Conservation (phyloP, 2,797 vertebrate genomes). For the Ceryle rudis region DNA sequence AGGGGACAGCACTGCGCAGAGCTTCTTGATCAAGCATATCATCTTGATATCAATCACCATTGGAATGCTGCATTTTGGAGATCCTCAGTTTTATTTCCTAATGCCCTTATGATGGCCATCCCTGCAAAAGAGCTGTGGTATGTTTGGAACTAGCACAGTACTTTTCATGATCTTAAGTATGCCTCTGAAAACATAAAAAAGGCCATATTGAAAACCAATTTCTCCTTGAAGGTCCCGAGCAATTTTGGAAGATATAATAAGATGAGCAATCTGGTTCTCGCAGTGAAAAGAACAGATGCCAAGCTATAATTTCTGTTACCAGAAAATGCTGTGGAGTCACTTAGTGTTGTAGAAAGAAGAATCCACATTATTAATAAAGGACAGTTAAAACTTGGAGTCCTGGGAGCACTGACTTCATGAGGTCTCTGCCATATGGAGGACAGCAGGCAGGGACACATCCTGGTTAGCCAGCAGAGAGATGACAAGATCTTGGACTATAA, state of each 20-base stretch:
- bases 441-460: not conserved
- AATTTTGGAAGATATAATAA: conserved; percentile 74
- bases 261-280: conserved; percentile 74
- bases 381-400: conserved; percentile 33
- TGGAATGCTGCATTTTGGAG: not conserved
- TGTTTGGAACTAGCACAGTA: not conserved
- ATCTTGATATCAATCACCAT: not conserved
- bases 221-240: conserved; percentile 58
- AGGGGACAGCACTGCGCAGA: not conserved
- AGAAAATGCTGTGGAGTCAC: conserved; percentile 63
- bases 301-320: conserved; percentile 66
- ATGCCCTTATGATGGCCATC: not conserved
- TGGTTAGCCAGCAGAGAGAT: not conserved
- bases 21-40: not conserved
- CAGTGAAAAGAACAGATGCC: conserved; percentile 72
- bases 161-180: conserved; percentile 29
- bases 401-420: not conserved
- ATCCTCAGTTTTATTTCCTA: not conserved
- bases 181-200: conserved; percentile 56
- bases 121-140: not conserved
- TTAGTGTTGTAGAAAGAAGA: conserved; percentile 45
- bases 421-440: not conserved
- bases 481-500: not conserved
- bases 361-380: conserved; percentile 51
- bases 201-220: conserved; percentile 69